phyloP scores from a whole-genome alignment of 2,888 invertebrate species.

The Pterostichus niger region DNA sequence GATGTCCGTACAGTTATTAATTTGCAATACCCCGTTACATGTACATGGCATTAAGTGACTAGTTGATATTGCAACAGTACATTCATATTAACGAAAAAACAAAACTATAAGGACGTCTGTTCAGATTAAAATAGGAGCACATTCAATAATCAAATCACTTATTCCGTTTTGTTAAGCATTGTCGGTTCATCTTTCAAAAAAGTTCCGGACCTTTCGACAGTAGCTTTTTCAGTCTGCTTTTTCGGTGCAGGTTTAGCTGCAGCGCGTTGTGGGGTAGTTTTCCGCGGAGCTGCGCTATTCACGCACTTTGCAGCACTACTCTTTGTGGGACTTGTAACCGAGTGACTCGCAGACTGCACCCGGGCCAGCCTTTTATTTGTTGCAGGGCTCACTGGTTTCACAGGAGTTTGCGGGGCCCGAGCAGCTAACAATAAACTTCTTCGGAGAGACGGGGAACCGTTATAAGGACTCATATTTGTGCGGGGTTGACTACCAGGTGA shows the following conservation, averaged over 20 bases:
- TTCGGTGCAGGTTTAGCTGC: conserved; percentile 26
- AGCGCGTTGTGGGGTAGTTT: conserved; percentile 42
- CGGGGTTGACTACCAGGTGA: conserved; percentile 51
- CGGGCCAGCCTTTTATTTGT: conserved; percentile 67
- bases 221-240: conserved; percentile 70
- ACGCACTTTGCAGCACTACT: conserved; percentile 81
- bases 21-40: conserved; percentile 58
- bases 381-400: conserved; percentile 76
- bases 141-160: conserved; percentile 15
- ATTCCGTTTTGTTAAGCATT: conserved; percentile 77
- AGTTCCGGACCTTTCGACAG: conserved; percentile 84
- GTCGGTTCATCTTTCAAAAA: conserved; percentile 88
- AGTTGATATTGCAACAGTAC: conserved; percentile 56
- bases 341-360: conserved; percentile 68
- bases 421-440: conserved; percentile 79
- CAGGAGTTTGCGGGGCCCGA: conserved; percentile 77
- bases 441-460: conserved; percentile 77
- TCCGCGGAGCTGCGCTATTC: conserved; percentile 10
- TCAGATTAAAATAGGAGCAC: conserved; percentile 18
- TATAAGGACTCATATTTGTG: conserved; percentile 71
- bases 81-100: conserved; percentile 49
- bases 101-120: conserved; percentile 29
- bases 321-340: conserved; percentile 80
- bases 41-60: conserved; percentile 62
- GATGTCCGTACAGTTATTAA: conserved; percentile 52